Evolutionary conservation across 2,888 invertebrate species (phyloP).

Genomic region (Odontocolon sp.): DNA sequence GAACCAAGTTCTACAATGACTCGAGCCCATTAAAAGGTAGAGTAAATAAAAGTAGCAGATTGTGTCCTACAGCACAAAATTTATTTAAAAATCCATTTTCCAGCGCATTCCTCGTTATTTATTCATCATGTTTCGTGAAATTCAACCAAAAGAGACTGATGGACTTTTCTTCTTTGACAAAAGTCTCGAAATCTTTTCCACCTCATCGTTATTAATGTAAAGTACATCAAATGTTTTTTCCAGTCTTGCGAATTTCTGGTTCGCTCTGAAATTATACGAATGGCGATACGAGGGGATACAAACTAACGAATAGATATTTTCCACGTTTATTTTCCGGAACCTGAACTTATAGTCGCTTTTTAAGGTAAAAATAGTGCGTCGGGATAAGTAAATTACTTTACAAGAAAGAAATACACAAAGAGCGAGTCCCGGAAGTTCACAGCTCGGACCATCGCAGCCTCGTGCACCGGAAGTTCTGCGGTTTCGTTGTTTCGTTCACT

Average conservation of each 20-base stretch:
- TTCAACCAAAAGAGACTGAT: too few relatives aligned
- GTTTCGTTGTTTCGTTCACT: slow-evolving; percentile 20
- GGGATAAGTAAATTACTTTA: slow-evolving; percentile 18
- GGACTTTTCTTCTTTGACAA: neutral
- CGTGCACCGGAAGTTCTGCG: slow-evolving; percentile 23
- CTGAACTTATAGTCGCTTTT: slow-evolving; percentile 44
- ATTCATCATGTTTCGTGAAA: too few relatives aligned
- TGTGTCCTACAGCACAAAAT: slow-evolving; percentile 12
- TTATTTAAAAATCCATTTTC: too few relatives aligned
- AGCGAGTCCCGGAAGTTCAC: slow-evolving; percentile 24
- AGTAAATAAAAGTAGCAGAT: slow-evolving; percentile 33
- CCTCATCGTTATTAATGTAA: neutral
- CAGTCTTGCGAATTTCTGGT: too few relatives aligned
- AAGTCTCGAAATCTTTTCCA: neutral
- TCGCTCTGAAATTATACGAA: slow-evolving; percentile 9
- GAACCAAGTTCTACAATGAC: slow-evolving; percentile 1
- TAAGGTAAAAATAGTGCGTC: slow-evolving; percentile 7
- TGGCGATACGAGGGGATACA: slow-evolving; percentile 10
- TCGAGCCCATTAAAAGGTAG: slow-evolving; percentile 39
- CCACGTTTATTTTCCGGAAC: slow-evolving; percentile 35
- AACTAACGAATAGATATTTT: slow-evolving; percentile 44
- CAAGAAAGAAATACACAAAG: slow-evolving; percentile 16
- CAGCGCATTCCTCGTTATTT: too few relatives aligned
- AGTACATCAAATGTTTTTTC: slow-evolving; percentile 7
- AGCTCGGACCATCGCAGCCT: neutral